Conservation (phyloP, 2,113 vertebrate species). For the Bombycilla garrulus region DNA sequence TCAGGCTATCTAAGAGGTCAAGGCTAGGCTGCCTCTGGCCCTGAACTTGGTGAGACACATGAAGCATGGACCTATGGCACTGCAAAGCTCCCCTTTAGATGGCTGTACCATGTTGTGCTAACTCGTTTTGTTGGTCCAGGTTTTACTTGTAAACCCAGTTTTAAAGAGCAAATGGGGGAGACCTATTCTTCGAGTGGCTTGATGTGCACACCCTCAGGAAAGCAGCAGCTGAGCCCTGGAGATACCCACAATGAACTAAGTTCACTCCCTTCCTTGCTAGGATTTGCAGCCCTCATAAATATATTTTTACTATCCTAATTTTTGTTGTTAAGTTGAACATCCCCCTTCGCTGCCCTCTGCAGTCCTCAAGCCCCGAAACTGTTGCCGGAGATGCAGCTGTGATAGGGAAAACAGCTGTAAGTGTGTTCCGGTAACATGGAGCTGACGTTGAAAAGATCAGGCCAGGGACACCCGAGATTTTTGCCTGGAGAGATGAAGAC, state of each 20-base stretch:
- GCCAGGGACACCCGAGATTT: conserved; percentile 6
- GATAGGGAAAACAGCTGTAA: conserved; percentile 50
- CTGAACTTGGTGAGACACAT: neutral
- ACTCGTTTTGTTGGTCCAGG: neutral
- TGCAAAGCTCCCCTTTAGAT: neutral
- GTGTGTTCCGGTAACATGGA: neutral
- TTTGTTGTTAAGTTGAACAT: neutral
- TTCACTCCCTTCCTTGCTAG: neutral
- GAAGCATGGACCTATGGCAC: neutral
- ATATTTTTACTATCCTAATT: neutral
- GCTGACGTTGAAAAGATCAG: neutral
- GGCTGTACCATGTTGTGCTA: neutral
- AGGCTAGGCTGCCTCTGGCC: conserved; percentile 8
- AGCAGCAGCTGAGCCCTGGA: neutral
- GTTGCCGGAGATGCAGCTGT: conserved; percentile 3
- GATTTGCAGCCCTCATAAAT: neutral
- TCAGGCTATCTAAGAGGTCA: conserved; percentile 13
- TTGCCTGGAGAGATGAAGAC: conserved; percentile 14
- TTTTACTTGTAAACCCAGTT: neutral
- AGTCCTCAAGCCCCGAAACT: neutral
- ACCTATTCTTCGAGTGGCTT: neutral
- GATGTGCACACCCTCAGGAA: fast-evolving
- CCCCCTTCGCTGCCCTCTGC: neutral
- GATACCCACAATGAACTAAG: neutral
- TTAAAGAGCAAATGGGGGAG: neutral